Conservation (phyloP, 2,888 invertebrate genomes). For the Drosophila helvetica region DNA sequence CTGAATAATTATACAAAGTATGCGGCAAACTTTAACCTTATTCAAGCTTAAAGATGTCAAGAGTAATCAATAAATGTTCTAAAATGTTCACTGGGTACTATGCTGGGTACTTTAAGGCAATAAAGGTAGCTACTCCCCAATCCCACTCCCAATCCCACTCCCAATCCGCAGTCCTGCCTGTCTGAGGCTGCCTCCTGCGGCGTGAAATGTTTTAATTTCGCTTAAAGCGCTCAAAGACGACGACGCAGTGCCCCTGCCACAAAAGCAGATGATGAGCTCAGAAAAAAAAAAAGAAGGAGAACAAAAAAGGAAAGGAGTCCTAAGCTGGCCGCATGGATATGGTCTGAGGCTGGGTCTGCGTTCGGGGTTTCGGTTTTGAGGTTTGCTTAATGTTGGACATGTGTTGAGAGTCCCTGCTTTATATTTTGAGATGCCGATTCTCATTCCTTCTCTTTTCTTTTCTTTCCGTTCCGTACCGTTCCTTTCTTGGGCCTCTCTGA, state of each 20-base stretch:
- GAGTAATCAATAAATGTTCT: not conserved
- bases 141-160: too few species aligned
- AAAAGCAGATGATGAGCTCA: slow-evolving; percentile 47
- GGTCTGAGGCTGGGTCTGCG: slow-evolving; percentile 21
- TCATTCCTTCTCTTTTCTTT: slow-evolving; percentile 11
- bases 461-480: slow-evolving; percentile 9
- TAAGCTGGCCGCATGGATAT: slow-evolving; percentile 65
- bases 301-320: slow-evolving; percentile 26
- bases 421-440: slow-evolving; percentile 44
- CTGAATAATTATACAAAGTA: slow-evolving; percentile 37
- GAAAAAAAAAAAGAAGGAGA: not conserved
- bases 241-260: slow-evolving; percentile 61
- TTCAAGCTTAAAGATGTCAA: not conserved
- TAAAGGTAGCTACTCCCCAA: not conserved
- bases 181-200: slow-evolving; percentile 49
- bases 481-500: slow-evolving; percentile 65
- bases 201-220: slow-evolving; percentile 75
- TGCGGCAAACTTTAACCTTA: too few species aligned
- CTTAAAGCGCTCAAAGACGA: slow-evolving; percentile 73
- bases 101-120: too few species aligned
- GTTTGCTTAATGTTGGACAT: slow-evolving; percentile 37
- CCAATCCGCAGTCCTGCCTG: not conserved
- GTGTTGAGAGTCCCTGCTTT: slow-evolving; percentile 54
- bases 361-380: slow-evolving; percentile 19
- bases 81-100: not conserved